Evolutionary conservation across 2,797 vertebrate genomes (phyloP).

Genomic region (Eulemur mongoz): DNA sequence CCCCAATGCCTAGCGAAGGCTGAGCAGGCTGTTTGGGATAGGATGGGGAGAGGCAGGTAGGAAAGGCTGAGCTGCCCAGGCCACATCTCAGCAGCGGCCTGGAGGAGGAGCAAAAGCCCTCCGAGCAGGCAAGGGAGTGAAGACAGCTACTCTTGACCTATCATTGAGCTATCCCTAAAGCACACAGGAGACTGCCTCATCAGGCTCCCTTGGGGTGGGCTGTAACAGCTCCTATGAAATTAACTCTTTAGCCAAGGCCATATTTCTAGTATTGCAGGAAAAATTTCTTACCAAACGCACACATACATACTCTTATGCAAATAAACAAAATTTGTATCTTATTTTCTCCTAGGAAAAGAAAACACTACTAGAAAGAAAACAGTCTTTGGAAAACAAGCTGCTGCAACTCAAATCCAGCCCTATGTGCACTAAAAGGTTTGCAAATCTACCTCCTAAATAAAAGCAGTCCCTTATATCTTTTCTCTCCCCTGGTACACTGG

Average conservation of each 20-base stretch:
- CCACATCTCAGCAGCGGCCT: background rate
- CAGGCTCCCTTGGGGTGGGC: background rate
- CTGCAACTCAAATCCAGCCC: constrained; percentile 71
- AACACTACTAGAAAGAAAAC: constrained; percentile 81
- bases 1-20: too few relatives aligned
- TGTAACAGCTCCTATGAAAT: background rate
- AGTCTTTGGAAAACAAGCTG: constrained; percentile 79
- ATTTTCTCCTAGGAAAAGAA: constrained; percentile 83
- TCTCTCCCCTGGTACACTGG: background rate
- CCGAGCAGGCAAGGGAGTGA: rapidly evolving
- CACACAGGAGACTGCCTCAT: background rate
- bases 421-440: constrained; percentile 75
- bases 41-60: background rate
- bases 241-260: background rate
- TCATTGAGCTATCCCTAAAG: background rate
- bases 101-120: background rate
- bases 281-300: background rate
- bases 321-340: constrained; percentile 32
- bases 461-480: background rate
- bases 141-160: background rate
- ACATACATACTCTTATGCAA: background rate
- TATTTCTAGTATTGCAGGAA: background rate
- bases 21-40: background rate
- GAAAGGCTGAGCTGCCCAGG: background rate
- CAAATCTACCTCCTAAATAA: background rate